Evolutionary conservation across 2,797 vertebrate species (phyloP).

Genomic region (Cephalopachus bancanus): DNA sequence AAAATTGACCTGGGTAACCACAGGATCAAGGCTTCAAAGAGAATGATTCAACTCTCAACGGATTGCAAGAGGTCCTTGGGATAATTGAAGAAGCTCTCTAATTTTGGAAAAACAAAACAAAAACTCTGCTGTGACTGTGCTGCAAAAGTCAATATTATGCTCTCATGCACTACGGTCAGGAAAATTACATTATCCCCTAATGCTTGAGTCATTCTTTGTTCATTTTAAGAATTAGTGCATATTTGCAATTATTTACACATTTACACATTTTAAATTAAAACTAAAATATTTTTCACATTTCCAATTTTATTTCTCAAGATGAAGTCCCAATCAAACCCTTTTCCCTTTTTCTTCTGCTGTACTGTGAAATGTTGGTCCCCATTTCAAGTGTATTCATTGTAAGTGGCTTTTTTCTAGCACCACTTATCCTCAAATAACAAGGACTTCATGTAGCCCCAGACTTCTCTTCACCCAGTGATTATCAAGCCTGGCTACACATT

Average conservation of each 20-base stretch:
- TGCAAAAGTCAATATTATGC: conserved; percentile 58
- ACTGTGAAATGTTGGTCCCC: conserved; percentile 52
- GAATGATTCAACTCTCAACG: conserved; percentile 74
- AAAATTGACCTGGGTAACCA: conserved; percentile 73
- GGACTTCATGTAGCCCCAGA: conserved; percentile 51
- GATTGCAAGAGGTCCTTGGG: conserved; percentile 71
- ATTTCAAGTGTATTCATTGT: conserved; percentile 64
- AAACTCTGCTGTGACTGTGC: conserved; percentile 53
- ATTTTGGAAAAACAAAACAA: conserved; percentile 73
- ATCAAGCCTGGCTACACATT: conserved; percentile 41
- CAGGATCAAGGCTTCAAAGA: conserved; percentile 73
- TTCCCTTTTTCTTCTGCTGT: not conserved
- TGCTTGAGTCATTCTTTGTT: conserved; percentile 57
- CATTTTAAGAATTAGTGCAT: conserved; percentile 56
- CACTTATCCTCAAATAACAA: conserved; percentile 73
- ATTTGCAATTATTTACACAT: conserved; percentile 68
- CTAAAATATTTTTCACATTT: conserved; percentile 55
- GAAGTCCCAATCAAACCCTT: conserved; percentile 52
- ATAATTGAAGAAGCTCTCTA: conserved; percentile 74
- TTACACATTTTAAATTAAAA: conserved; percentile 69
- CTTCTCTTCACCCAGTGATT: conserved; percentile 56
- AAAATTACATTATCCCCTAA: conserved; percentile 65
- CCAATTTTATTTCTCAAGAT: conserved; percentile 55
- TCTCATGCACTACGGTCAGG: conserved; percentile 40
- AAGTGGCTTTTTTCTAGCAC: conserved; percentile 71